Evolutionary conservation across 2,113 vertebrate species (phyloP).

Genomic region (Progne subis): DNA sequence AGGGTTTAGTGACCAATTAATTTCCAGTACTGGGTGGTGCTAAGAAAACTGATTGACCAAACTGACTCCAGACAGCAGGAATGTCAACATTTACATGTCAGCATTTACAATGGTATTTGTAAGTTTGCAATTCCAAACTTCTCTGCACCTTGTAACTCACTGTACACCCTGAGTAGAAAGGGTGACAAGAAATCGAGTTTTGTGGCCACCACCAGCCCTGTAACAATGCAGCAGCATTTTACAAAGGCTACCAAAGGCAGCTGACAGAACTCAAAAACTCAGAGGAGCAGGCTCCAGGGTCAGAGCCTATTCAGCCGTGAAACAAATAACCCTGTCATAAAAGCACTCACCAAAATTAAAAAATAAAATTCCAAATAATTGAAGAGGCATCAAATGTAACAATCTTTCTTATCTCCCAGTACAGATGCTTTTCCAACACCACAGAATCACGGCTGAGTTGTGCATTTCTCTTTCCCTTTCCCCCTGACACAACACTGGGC

Average conservation of each 20-base stretch:
- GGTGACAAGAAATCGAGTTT: not conserved
- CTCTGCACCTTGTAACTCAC: not conserved
- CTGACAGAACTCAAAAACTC: not conserved
- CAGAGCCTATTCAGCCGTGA: not conserved
- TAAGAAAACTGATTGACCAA: not conserved
- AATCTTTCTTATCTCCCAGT: not conserved
- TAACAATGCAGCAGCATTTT: not conserved
- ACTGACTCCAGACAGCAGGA: not conserved
- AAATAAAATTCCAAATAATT: not conserved
- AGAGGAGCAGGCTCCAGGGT: not conserved
- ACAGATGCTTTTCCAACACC: not conserved
- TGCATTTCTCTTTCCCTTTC: not conserved
- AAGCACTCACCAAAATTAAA: not conserved
- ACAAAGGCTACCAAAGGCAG: not conserved
- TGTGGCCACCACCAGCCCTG: not conserved
- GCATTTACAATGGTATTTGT: not conserved
- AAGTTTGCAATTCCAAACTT: not conserved
- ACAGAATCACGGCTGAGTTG: not conserved
- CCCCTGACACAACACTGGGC: not conserved
- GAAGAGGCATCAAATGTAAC: not conserved
- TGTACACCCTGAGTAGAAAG: accelerated
- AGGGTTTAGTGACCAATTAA: not conserved
- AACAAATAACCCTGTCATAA: not conserved
- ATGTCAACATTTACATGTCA: not conserved
- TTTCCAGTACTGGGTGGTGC: not conserved